Conservation (phyloP, 2,113 vertebrate species). For the Lasiurus borealis region DNA sequence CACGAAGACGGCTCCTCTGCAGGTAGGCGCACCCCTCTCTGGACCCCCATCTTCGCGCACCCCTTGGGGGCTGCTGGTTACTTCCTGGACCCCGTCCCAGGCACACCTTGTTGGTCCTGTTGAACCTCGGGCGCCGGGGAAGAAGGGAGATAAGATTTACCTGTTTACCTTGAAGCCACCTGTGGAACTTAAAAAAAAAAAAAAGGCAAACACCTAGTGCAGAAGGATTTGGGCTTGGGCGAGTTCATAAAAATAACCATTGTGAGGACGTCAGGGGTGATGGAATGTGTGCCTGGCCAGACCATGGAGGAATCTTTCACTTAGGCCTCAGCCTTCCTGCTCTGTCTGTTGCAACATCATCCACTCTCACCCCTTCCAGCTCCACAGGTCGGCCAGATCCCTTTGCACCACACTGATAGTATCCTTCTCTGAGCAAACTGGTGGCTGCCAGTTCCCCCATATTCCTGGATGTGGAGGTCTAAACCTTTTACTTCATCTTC, state of each 20-base stretch:
- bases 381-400: neutral
- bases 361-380: neutral
- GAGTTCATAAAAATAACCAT: conserved; percentile 25
- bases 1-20: conserved; percentile 92
- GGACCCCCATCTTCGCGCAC: accelerated
- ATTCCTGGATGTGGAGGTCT: neutral
- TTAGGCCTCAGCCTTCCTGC: neutral
- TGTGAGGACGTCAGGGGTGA: neutral
- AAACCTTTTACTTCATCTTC: neutral
- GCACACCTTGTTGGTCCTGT: neutral
- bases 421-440: neutral
- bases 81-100: neutral
- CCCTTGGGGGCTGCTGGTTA: neutral
- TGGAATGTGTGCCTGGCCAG: neutral
- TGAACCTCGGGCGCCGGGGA: neutral
- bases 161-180: conserved; percentile 35
- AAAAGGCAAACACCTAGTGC: neutral
- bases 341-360: neutral
- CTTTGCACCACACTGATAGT: neutral
- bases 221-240: neutral
- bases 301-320: neutral
- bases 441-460: neutral
- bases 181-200: conserved; percentile 32
- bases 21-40: conserved; percentile 86
- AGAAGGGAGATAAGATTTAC: neutral